These are phyloP conservation scores for Cardiocondyla obscurior DNA, from an alignment of 1,140 invertebrate genomes.

Conservation along the genomic window DNA sequence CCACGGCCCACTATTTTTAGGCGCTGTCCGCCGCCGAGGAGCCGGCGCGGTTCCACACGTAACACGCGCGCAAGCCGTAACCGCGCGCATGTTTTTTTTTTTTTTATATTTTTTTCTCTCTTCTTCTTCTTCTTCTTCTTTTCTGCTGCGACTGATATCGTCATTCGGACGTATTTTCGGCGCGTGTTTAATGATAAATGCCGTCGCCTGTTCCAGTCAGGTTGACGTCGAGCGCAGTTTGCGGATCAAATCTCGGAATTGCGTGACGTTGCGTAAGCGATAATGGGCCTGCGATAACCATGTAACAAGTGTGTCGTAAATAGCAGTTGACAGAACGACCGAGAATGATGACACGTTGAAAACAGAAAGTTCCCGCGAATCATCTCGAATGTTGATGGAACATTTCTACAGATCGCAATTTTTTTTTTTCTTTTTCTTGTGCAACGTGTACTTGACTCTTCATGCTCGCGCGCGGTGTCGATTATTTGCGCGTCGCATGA, in stretches of 20 bases:
- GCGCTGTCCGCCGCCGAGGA: slow-evolving; percentile 56
- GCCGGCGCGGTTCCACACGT: slow-evolving; percentile 48
- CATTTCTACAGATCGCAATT: not conserved
- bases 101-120: too few species aligned
- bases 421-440: too few species aligned
- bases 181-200: slow-evolving; percentile 21
- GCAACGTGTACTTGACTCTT: too few species aligned
- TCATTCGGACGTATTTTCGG: slow-evolving; percentile 35
- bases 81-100: not conserved
- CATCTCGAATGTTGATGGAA: not conserved
- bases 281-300: not conserved
- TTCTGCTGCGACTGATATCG: slow-evolving; percentile 8
- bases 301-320: not conserved
- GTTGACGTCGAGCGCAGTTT: not conserved
- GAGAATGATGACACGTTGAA: not conserved
- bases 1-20: slow-evolving; percentile 72
- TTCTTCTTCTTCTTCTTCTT: not conserved
- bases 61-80: not conserved
- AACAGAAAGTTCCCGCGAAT: not conserved
- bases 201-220: not conserved
- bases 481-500: slow-evolving; percentile 57
- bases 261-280: not conserved
- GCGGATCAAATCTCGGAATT: not conserved
- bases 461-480: not conserved
- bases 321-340: not conserved